Evolutionary conservation across 2,113 vertebrate genomes (phyloP).

Genomic region (Xiphophorus hellerii): DNA sequence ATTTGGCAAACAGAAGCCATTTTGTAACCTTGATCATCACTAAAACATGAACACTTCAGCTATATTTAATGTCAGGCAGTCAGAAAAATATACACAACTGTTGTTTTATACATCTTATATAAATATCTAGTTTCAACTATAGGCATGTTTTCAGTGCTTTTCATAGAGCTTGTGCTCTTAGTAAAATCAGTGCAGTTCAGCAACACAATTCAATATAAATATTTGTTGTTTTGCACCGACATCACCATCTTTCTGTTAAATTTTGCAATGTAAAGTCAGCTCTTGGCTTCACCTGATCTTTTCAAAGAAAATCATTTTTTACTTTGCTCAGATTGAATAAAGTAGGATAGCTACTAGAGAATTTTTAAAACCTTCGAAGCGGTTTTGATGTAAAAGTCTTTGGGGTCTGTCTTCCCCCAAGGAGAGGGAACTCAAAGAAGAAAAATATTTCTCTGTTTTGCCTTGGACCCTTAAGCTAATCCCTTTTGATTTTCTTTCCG

Average conservation of each 20-base stretch:
- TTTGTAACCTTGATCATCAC: too few relatives aligned
- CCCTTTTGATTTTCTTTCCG: conserved; percentile 33
- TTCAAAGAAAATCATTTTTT: conserved; percentile 18
- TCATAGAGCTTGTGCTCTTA: not conserved
- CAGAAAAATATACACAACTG: too few relatives aligned
- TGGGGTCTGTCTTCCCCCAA: conserved; percentile 27
- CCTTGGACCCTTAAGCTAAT: conserved; percentile 46
- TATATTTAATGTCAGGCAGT: too few relatives aligned
- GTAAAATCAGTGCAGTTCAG: not conserved
- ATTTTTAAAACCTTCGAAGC: conserved; percentile 28
- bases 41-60: too few relatives aligned
- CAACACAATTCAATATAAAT: not conserved
- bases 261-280: conserved; percentile 12
- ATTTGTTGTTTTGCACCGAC: not conserved
- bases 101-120: not conserved
- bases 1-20: too few relatives aligned
- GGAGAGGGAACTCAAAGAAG: conserved; percentile 55
- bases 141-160: not conserved
- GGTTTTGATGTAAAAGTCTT: conserved; percentile 50
- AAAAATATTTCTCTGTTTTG: conserved; percentile 37
- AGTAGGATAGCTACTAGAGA: not conserved
- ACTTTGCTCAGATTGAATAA: conserved; percentile 11
- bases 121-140: not conserved
- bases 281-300: conserved; percentile 1
- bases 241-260: conserved; percentile 25